These are phyloP conservation scores for Dyspetes luteomarginatus DNA, from an alignment of 2,888 invertebrate genomes.

Conservation along the genomic window DNA sequence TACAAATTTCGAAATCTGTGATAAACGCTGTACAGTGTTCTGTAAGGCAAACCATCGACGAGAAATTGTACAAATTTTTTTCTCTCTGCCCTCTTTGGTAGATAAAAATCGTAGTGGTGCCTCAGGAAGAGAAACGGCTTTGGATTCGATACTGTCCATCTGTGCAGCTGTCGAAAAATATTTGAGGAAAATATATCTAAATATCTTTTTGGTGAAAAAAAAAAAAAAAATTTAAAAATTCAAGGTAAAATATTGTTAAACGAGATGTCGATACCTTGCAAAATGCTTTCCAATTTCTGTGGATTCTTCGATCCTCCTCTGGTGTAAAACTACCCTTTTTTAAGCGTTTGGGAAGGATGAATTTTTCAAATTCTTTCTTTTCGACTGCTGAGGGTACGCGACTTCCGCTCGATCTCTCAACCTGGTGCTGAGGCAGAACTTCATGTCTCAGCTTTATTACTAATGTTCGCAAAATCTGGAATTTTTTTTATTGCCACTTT, in stretches of 20 bases:
- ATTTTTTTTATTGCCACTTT: too few species aligned
- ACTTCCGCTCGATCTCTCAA: slow-evolving; percentile 72
- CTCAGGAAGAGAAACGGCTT: slow-evolving; percentile 75
- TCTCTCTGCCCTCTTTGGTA: slow-evolving; percentile 69
- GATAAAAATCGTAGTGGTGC: slow-evolving; percentile 61
- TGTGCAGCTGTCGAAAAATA: slow-evolving; percentile 71
- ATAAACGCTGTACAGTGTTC: slow-evolving; percentile 79
- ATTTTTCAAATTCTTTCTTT: slow-evolving; percentile 62
- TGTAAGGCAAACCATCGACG: slow-evolving; percentile 75
- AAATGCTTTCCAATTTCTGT: slow-evolving; percentile 73
- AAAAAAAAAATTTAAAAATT: background rate
- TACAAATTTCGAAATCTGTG: slow-evolving; percentile 76
- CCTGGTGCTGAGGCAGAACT: slow-evolving; percentile 72
- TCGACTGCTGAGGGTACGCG: slow-evolving; percentile 64
- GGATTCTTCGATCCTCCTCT: slow-evolving; percentile 72
- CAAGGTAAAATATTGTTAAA: background rate
- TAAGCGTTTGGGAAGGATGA: slow-evolving; percentile 41
- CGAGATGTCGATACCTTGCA: slow-evolving; percentile 69
- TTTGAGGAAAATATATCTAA: background rate
- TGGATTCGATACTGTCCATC: slow-evolving; percentile 71
- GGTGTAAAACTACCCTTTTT: slow-evolving; percentile 68
- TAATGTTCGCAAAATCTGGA: slow-evolving; percentile 67
- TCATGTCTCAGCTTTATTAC: slow-evolving; percentile 63
- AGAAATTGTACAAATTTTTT: slow-evolving; percentile 79
- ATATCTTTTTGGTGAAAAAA: background rate